Percentiles rank a stretch among this genome's conserved stretches.
These are phyloP conservation scores for Paracanthobrama guichenoti DNA, from an alignment of 2,113 vertebrate genomes.

Conservation along the genomic window DNA sequence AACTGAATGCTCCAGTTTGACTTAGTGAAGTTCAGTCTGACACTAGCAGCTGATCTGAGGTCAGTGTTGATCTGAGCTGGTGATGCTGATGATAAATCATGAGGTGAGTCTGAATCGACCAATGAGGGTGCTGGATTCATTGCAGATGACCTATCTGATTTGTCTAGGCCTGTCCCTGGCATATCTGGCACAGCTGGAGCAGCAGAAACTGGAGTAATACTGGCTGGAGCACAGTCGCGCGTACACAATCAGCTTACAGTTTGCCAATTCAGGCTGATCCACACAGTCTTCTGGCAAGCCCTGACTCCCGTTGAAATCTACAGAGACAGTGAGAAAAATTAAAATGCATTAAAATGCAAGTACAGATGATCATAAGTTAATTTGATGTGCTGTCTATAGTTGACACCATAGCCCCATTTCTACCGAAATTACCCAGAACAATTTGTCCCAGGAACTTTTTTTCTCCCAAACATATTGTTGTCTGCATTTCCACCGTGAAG, in stretches of 20 bases:
- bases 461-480: no score
- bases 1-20: background rate
- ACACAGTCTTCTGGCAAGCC: constrained; percentile 74
- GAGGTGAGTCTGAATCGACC: background rate
- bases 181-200: constrained; percentile 84
- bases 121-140: background rate
- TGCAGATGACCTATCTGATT: constrained; percentile 37
- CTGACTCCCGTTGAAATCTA: constrained; percentile 33
- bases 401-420: no score
- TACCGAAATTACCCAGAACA: no score
- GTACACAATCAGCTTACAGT: constrained; percentile 89
- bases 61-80: constrained; percentile 30
- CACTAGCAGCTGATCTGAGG: constrained; percentile 7
- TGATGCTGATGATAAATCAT: background rate
- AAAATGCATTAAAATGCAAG: background rate
- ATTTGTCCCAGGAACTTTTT: no score
- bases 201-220: constrained; percentile 96
- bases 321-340: background rate
- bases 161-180: constrained; percentile 48
- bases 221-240: constrained; percentile 87
- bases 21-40: no score
- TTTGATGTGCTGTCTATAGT: background rate
- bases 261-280: constrained; percentile 91
- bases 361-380: background rate
- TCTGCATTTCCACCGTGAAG: no score